Conservation (phyloP, 2,113 vertebrate genomes). For the Platichthys flesus region DNA sequence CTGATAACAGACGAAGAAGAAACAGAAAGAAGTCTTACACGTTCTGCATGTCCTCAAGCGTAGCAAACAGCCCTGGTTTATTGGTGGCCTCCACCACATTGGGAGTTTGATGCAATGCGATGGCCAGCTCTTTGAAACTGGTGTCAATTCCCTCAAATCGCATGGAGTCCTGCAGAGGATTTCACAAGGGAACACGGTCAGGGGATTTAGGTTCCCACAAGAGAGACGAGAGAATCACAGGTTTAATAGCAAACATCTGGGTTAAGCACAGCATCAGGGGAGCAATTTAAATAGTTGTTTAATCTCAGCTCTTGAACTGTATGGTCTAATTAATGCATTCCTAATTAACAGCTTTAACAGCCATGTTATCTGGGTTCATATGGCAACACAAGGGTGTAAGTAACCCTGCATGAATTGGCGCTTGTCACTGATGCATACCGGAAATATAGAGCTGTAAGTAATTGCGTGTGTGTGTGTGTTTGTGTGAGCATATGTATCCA, state of each 20-base stretch:
- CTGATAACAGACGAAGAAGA: neutral
- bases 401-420: conserved; percentile 19
- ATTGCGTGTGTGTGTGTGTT: neutral
- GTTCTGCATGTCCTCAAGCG: conserved; percentile 91
- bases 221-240: conserved; percentile 43
- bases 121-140: conserved; percentile 91
- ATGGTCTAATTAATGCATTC: conserved; percentile 39
- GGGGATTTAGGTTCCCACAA: conserved; percentile 38
- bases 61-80: conserved; percentile 86
- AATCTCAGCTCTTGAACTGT: conserved; percentile 56
- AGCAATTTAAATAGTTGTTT: conserved; percentile 61
- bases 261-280: conserved; percentile 45
- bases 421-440: conserved; percentile 4
- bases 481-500: neutral
- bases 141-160: conserved; percentile 91
- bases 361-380: conserved; percentile 32
- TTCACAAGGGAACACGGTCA: conserved; percentile 49
- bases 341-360: conserved; percentile 46
- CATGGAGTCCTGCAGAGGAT: conserved; percentile 86
- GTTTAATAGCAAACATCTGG: conserved; percentile 75
- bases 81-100: conserved; percentile 93
- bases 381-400: conserved; percentile 10
- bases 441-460: conserved; percentile 7
- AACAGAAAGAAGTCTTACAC: conserved; percentile 80
- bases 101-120: conserved; percentile 85